Conservation (phyloP, 1,140 invertebrate species). For the Leguminivora glycinivorella region DNA sequence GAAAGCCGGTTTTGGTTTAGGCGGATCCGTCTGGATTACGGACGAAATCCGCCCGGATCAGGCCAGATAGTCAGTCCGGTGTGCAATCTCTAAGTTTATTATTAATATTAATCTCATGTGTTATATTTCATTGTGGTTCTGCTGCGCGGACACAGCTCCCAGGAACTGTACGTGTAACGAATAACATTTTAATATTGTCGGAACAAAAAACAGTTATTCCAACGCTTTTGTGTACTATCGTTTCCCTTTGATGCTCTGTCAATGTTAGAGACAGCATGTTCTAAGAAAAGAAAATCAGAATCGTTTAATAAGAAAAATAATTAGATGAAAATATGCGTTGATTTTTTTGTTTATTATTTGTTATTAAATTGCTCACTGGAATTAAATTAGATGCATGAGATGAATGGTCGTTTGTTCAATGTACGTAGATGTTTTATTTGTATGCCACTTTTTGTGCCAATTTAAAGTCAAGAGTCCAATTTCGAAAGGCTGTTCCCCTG, state of each 20-base stretch:
- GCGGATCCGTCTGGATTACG: too few species aligned
- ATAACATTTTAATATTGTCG: slow-evolving; percentile 1
- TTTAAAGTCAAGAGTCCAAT: not conserved
- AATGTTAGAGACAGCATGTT: slow-evolving; percentile 10
- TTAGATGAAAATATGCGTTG: not conserved
- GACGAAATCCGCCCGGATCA: too few species aligned
- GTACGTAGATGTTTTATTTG: slow-evolving; percentile 7
- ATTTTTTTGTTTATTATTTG: slow-evolving; percentile 4
- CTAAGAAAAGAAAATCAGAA: not conserved
- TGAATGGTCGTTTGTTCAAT: slow-evolving; percentile 10
- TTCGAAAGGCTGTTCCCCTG: not conserved
- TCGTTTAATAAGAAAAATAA: not conserved
- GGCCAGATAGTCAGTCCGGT: too few species aligned
- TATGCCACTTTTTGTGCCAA: not conserved
- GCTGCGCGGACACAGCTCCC: slow-evolving; percentile 65
- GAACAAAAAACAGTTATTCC: not conserved
- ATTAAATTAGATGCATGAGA: slow-evolving; percentile 17
- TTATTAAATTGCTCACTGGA: slow-evolving; percentile 2
- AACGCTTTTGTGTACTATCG: not conserved
- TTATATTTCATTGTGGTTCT: slow-evolving; percentile 47
- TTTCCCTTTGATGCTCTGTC: not conserved
- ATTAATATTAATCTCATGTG: slow-evolving; percentile 30
- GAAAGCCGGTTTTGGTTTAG: too few species aligned
- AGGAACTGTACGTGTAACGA: slow-evolving; percentile 59
- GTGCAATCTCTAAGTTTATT: too few species aligned